phyloP scores from a whole-genome alignment of 2,797 vertebrate genomes.

The Sebastes cheni region DNA sequence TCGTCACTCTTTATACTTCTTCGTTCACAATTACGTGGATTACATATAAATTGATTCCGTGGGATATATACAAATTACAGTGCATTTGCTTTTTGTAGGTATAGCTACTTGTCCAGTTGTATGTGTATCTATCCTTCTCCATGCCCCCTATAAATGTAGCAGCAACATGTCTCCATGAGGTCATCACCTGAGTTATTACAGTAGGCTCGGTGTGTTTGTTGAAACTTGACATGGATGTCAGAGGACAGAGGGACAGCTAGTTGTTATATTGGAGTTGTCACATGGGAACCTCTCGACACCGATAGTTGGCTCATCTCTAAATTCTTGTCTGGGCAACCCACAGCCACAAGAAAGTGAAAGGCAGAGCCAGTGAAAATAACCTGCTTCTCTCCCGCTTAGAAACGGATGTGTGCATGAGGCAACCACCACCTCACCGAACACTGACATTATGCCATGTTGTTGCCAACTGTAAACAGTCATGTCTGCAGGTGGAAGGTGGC shows the following conservation, averaged over 20 bases:
- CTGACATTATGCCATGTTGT: not conserved
- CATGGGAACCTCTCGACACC: conserved; percentile 9
- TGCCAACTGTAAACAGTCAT: not conserved
- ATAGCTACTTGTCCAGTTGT: too few species aligned
- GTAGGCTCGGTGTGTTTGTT: not conserved
- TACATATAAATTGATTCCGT: too few species aligned
- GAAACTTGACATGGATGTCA: conserved; percentile 25
- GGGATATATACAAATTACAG: too few species aligned
- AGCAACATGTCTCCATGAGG: conserved; percentile 20
- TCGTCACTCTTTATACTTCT: too few species aligned
- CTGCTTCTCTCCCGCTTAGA: not conserved
- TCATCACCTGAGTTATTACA: conserved; percentile 36
- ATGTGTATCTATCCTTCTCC: not conserved
- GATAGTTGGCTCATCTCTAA: conserved; percentile 10
- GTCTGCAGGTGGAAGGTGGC: not conserved
- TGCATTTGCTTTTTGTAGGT: too few species aligned
- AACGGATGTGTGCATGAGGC: not conserved
- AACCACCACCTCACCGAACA: not conserved
- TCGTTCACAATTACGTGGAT: too few species aligned
- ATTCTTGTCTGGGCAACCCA: conserved; percentile 1
- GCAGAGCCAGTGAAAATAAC: not conserved
- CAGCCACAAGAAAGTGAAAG: not conserved
- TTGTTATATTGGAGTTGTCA: conserved; percentile 26
- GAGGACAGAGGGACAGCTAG: conserved; percentile 1
- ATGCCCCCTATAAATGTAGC: not conserved